Evolutionary conservation across 2,113 vertebrate species (phyloP), one percentile per base, ranked within the genome.

Genomic region (Macquaria australasica): DNA sequence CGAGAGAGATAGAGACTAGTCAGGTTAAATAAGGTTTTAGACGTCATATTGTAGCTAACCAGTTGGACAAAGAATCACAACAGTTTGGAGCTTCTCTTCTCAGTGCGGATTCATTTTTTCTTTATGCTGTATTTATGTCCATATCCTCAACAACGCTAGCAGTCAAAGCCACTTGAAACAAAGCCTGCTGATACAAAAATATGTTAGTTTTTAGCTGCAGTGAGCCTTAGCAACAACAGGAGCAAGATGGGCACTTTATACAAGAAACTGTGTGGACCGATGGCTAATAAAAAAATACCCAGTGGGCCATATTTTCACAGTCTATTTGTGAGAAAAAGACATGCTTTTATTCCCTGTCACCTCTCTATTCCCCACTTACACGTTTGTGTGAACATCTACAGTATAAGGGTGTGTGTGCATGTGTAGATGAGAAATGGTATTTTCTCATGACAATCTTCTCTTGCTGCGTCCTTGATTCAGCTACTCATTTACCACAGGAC

Each of bases 401-500:
- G 25, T 21, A 31, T 7, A 14, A 14, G 10, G n/a, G 18, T 34
- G 34, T 34, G 34, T 8, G 37, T 14, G 8, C 6, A 2, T 56
- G 60, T 56, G 12, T 18, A 25, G 8, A 28, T 34, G 20, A 18
- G 56, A 73, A 72, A 58, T 16, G 0, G 21, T 37, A 25, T 55
- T 82, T 84, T 84, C 71, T 78, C 87, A 85, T 72, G 53, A 48
- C 21, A 23, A 34, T 37, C 48, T 48, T 67, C 67, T 82, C 34
- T 21, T n/a, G 50, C 70, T 9, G 31, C 15, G 6, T 69, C 82
- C 64, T 82, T 82, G 63, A 88, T 73, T 86, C 66, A 58, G 88
- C 76, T 84, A 86, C 82, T 93, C 81, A 92, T 90, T 91, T 80
- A 81, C 81, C 69, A 79, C 68, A 68, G 71, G 79, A 18, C 55